phyloP scores from a whole-genome alignment of 2,888 invertebrate genomes.

The Torymus texanus region DNA sequence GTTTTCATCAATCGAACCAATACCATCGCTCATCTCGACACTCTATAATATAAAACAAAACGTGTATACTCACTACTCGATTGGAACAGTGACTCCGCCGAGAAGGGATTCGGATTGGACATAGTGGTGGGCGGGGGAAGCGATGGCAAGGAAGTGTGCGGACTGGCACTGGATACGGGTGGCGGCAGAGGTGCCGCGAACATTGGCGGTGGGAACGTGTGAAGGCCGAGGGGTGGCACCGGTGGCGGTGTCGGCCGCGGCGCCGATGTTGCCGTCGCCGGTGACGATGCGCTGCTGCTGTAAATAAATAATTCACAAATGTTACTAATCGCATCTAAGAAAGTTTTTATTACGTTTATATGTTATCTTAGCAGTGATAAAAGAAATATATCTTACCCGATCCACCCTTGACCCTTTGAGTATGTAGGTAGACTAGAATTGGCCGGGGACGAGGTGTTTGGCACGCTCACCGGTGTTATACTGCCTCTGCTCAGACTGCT shows the following conservation, averaged over 20 bases:
- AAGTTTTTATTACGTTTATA: no score
- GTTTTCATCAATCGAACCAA: not conserved
- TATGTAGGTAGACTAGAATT: constrained; percentile 80
- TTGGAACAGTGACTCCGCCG: constrained; percentile 91
- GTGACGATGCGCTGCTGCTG: constrained; percentile 74
- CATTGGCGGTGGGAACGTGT: constrained; percentile 80
- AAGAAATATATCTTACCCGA: constrained; percentile 66
- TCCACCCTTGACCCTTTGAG: constrained; percentile 76
- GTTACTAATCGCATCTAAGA: not conserved
- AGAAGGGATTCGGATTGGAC: constrained; percentile 88
- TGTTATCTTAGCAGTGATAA: no score
- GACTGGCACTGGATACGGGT: constrained; percentile 74
- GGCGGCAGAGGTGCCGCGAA: constrained; percentile 82
- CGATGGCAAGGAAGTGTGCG: constrained; percentile 71
- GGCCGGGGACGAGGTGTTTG: constrained; percentile 75
- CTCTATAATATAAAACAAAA: not conserved
- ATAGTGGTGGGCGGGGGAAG: constrained; percentile 73
- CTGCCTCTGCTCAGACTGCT: constrained; percentile 87
- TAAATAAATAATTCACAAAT: constrained; percentile 11
- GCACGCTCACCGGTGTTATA: constrained; percentile 79
- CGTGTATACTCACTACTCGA: constrained; percentile 81
- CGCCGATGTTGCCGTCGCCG: constrained; percentile 76
- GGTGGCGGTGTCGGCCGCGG: constrained; percentile 78
- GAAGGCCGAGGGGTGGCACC: constrained; percentile 77
- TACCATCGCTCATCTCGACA: constrained; percentile 6